Evolutionary conservation across 2,888 invertebrate genomes (phyloP), one percentile per base, ranked within the genome.

Genomic region (Sinelater perroti): DNA sequence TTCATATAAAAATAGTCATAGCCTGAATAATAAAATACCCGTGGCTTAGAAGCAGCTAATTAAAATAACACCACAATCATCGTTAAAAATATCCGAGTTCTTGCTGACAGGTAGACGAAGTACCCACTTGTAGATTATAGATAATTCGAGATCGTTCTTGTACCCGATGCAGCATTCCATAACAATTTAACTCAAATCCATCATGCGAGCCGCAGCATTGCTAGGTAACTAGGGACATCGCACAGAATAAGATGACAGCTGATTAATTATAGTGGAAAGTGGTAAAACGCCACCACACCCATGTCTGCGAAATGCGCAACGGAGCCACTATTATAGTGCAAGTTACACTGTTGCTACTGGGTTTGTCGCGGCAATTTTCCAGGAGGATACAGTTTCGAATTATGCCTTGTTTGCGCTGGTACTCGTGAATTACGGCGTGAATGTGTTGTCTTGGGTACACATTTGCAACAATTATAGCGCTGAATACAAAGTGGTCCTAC

Each of bases 251-350:
- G 46, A 33, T 24, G 49, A 49, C 53, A 45, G 35, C 35, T 53
- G 53, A 53, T 53, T 53, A 53, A 53, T 53, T 53, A 53, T 45
- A 35, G 26, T 35, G 35, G 45, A 53, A 53, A 44, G 42, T 40
- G 51, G 46, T 31, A 38, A 51, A 53, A 44, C 31, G 31, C 35
- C 21, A 30, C 30, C 53, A 53, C 53, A 53, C 53, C 53, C 44
- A 53, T 36, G 26, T 38, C 49, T 49, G 17, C 24, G 17, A 35
- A 53, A 18, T 18, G 13, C 45, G 33, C 45, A 53, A 35, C 21
- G 30, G 14, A 38, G 17, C 20, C n/a, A n/a, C n/a, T 44, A 53
- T 35, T 35, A 30, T 35, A 45, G 42, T 44, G 44, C 35, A 44
- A 44, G 16, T 42, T 14, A 42, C 16, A 42, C 16, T 24, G 28